Percentiles rank a stretch among this genome's conserved stretches.
Evolutionary conservation across 2,888 invertebrate species (phyloP).

Genomic region (Megamerina dolium): DNA sequence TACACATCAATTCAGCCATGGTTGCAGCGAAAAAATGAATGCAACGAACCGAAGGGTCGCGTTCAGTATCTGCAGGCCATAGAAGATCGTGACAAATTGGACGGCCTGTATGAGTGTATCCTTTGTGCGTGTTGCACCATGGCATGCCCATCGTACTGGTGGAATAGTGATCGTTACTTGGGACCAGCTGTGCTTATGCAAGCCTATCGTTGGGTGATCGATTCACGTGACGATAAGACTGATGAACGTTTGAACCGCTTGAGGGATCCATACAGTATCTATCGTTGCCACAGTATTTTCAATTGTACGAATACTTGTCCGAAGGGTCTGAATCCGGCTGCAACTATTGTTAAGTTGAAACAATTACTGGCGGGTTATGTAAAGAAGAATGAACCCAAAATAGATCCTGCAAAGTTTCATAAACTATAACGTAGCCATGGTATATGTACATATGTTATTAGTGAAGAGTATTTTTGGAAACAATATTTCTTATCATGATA

Average conservation of each 20-base stretch:
- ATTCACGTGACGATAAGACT: constrained; percentile 82
- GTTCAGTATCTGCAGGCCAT: constrained; percentile 79
- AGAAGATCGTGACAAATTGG: constrained; percentile 83
- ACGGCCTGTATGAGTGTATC: constrained; percentile 95
- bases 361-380: constrained; percentile 75
- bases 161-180: constrained; percentile 94
- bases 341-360: constrained; percentile 91
- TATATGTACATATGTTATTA: no score
- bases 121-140: constrained; percentile 95
- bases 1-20: constrained; percentile 93
- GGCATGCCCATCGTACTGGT: constrained; percentile 97
- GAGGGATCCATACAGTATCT: constrained; percentile 83
- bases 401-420: constrained; percentile 60
- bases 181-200: constrained; percentile 98
- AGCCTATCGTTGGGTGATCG: constrained; percentile 95
- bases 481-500: no score
- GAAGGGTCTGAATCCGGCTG: constrained; percentile 91
- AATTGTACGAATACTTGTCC: constrained; percentile 94
- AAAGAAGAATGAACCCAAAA: constrained; percentile 66
- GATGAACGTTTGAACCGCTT: constrained; percentile 69
- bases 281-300: constrained; percentile 94
- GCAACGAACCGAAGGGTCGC: constrained; percentile 57
- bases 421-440: constrained; percentile 9
- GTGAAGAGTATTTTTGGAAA: no score
- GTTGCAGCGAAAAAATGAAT: constrained; percentile 63